phyloP scores from a whole-genome alignment of 2,797 vertebrate species.

The Syndactyla subalaris region DNA sequence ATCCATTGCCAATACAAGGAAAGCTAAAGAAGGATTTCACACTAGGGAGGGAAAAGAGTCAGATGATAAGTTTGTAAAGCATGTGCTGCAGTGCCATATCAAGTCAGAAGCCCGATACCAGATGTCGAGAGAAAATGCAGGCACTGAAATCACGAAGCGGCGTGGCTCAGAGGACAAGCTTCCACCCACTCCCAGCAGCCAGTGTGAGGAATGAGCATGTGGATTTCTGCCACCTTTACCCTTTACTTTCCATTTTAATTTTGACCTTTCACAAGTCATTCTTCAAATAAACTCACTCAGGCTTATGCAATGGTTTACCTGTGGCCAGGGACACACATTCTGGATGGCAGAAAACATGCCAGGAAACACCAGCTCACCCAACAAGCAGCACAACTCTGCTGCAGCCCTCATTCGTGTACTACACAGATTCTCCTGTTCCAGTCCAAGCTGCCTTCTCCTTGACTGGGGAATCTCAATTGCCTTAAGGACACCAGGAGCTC shows the following conservation, averaged over 20 bases:
- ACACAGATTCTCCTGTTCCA: background rate
- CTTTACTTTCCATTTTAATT: background rate
- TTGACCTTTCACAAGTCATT: background rate
- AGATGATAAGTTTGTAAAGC: background rate
- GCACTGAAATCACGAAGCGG: background rate
- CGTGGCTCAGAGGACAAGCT: background rate
- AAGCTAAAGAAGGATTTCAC: background rate
- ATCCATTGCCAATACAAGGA: background rate
- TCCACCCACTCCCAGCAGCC: background rate
- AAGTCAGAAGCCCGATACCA: background rate
- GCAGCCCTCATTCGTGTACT: background rate
- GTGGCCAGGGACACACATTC: background rate
- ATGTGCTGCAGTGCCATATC: background rate
- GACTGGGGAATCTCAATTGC: background rate
- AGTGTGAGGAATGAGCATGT: background rate
- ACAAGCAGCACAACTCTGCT: background rate
- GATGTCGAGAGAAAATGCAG: background rate
- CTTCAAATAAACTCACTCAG: background rate
- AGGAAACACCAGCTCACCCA: background rate
- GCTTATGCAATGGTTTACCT: background rate
- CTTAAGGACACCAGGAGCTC: background rate
- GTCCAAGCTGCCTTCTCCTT: background rate
- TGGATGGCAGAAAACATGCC: background rate
- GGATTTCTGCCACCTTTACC: background rate
- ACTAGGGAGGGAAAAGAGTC: background rate